phyloP scores from a whole-genome alignment of 2,888 invertebrate species.

The Linnaemya tessellans region DNA sequence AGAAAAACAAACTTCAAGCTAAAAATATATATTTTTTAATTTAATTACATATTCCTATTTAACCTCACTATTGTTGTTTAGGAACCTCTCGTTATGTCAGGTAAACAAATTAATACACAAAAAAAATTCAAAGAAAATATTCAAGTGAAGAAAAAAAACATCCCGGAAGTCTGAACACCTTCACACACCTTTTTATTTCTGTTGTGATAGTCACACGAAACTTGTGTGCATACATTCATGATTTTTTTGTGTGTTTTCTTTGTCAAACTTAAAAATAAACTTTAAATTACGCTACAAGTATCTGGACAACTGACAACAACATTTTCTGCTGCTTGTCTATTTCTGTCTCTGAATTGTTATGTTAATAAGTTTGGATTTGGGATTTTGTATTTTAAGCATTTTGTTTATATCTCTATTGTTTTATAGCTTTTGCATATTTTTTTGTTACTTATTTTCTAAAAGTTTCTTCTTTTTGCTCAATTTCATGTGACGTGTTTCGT shows the following conservation, averaged over 20 bases:
- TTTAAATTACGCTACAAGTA: neutral
- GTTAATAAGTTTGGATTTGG: slow-evolving; percentile 31
- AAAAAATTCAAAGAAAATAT: neutral
- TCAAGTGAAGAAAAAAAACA: neutral
- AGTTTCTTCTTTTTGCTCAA: neutral
- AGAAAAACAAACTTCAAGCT: too few species aligned
- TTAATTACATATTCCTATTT: neutral
- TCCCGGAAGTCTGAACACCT: slow-evolving; percentile 41
- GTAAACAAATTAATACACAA: neutral
- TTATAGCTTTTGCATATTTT: neutral
- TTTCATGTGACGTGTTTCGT: neutral
- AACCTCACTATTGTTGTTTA: neutral
- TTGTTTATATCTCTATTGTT: neutral
- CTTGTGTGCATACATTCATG: too few species aligned
- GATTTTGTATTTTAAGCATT: neutral
- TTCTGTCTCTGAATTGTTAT: slow-evolving; percentile 38
- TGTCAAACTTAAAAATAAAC: neutral
- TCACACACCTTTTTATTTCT: neutral
- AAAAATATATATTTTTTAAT: too few species aligned
- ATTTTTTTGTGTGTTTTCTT: neutral
- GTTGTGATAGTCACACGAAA: slow-evolving; percentile 7
- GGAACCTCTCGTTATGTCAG: neutral
- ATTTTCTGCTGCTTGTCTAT: neutral
- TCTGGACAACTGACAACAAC: slow-evolving; percentile 8
- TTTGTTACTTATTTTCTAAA: neutral